Conservation (phyloP, 2,888 invertebrate genomes). For the Stomorhina lunata region DNA sequence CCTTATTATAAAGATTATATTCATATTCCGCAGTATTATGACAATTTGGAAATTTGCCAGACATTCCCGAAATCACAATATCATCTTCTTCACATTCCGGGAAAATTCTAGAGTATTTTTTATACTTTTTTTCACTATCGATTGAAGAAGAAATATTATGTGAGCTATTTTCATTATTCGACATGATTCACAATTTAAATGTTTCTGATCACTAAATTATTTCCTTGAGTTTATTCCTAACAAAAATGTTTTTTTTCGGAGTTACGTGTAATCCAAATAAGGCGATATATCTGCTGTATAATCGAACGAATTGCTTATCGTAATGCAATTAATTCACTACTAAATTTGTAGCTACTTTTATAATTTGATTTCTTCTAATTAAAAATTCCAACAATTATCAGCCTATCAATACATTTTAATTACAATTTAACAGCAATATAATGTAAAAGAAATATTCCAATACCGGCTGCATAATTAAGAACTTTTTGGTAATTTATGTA, state of each 20-base stretch:
- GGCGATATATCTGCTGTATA: constrained; percentile 45
- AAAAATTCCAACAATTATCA: constrained; percentile 69
- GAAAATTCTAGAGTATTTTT: constrained; percentile 74
- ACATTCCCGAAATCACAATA: constrained; percentile 83
- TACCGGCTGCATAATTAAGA: constrained; percentile 26
- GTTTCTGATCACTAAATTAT: not conserved
- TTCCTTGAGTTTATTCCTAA: not conserved
- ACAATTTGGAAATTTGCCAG: constrained; percentile 85
- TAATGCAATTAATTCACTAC: constrained; percentile 73
- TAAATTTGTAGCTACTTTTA: constrained; percentile 69
- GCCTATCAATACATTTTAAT: constrained; percentile 30
- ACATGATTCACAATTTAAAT: constrained; percentile 11
- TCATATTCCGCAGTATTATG: constrained; percentile 83
- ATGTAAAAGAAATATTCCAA: not conserved
- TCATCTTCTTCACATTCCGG: constrained; percentile 80
- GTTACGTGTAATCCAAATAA: constrained; percentile 51
- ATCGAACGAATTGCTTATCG: constrained; percentile 74
- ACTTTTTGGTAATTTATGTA: constrained; percentile 20
- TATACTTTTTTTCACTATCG: constrained; percentile 67
- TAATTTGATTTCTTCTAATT: constrained; percentile 69
- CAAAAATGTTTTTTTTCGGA: not conserved
- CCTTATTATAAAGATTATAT: constrained; percentile 83
- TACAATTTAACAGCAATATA: constrained; percentile 16
- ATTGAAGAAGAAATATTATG: constrained; percentile 9
- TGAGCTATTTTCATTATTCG: not conserved